Conservation (phyloP, 2,113 vertebrate genomes). For the Podocnemis expansa region DNA sequence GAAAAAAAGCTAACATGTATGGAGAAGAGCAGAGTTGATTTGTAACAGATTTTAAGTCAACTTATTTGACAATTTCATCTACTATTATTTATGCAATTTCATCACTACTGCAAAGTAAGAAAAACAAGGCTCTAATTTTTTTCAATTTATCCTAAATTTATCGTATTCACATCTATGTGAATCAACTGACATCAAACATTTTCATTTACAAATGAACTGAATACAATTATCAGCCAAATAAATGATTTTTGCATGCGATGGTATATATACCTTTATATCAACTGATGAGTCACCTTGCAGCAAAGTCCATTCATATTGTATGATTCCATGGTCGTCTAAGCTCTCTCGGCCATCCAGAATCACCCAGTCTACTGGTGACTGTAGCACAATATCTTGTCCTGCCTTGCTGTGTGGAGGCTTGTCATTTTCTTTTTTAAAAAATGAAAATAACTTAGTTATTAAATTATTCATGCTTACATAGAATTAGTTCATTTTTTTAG, state of each 20-base stretch:
- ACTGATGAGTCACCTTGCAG: slow-evolving; percentile 85
- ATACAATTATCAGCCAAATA: neutral
- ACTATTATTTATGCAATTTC: neutral
- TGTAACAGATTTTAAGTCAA: neutral
- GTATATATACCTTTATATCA: slow-evolving; percentile 87
- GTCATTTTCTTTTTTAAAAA: slow-evolving; percentile 78
- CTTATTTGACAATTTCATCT: neutral
- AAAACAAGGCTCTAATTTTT: neutral
- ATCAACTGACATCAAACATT: neutral
- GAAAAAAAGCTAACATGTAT: neutral
- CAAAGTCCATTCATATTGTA: slow-evolving; percentile 88
- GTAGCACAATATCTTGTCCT: slow-evolving; percentile 89
- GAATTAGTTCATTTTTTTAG: neutral
- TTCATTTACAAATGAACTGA: neutral
- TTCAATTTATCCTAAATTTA: neutral
- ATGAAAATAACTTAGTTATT: slow-evolving; percentile 14
- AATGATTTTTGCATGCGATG: neutral
- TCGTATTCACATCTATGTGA: neutral
- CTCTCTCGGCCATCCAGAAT: slow-evolving; percentile 92
- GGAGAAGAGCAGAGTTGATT: neutral
- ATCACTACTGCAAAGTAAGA: neutral
- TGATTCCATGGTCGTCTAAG: slow-evolving; percentile 88
- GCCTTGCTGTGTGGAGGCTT: slow-evolving; percentile 89
- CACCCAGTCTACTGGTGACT: slow-evolving; percentile 90
- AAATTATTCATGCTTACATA: neutral